These are phyloP conservation scores for Myzus persicae DNA, from an alignment of 1,140 invertebrate species.

Conservation along the genomic window DNA sequence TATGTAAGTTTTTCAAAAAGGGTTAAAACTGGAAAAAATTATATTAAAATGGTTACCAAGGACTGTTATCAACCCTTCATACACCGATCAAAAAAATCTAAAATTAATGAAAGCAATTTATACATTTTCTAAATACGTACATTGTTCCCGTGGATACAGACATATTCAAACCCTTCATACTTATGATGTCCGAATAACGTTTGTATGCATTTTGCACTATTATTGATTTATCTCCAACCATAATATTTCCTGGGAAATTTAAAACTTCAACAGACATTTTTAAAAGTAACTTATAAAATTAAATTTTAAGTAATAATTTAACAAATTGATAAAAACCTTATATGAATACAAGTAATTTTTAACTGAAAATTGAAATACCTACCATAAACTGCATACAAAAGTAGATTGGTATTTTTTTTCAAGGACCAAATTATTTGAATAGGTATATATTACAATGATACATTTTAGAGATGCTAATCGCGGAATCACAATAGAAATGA, in stretches of 20 bases:
- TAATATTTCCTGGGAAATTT: neutral
- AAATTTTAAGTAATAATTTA: neutral
- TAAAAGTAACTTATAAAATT: neutral
- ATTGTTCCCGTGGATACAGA: constrained; percentile 60
- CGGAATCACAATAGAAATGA: neutral
- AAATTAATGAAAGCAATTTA: neutral
- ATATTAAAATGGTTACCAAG: neutral
- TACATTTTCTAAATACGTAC: constrained; percentile 44
- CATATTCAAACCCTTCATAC: constrained; percentile 61
- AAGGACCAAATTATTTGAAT: constrained; percentile 18
- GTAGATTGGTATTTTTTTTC: neutral
- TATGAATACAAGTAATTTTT: neutral
- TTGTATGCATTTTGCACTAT: constrained; percentile 60
- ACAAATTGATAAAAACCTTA: neutral
- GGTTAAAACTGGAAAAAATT: neutral
- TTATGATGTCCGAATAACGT: constrained; percentile 60
- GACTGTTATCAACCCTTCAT: neutral
- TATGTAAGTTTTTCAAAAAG: neutral
- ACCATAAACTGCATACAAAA: neutral
- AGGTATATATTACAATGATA: neutral
- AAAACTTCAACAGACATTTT: neutral
- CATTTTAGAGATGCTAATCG: constrained; percentile 4
- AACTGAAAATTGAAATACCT: neutral
- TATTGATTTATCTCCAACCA: constrained; percentile 32
- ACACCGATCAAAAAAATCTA: neutral